phyloP scores from a whole-genome alignment of 2,888 invertebrate genomes.

The Napeogenes inachia region DNA sequence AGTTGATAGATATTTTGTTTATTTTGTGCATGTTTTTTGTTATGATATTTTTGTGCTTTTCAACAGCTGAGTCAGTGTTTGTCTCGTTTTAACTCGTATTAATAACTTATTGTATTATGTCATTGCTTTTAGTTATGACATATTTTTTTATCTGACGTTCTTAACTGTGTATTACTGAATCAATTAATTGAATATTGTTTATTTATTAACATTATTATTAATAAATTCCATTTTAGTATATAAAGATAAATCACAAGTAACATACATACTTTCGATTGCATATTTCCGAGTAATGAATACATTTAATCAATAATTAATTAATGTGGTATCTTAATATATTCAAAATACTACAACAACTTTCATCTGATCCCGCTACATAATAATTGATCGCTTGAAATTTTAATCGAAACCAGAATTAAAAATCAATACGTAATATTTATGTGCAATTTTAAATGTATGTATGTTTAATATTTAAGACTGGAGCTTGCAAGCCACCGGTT shows the following conservation, averaged over 20 bases:
- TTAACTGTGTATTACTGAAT: too few species aligned
- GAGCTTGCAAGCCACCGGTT: slow-evolving; percentile 61
- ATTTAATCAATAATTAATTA: slow-evolving; percentile 5
- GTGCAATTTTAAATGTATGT: slow-evolving; percentile 50
- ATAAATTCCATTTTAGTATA: background rate
- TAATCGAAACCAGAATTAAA: slow-evolving; percentile 47
- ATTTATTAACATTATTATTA: too few species aligned
- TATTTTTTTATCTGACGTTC: too few species aligned
- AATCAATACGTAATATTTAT: slow-evolving; percentile 55
- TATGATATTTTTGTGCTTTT: background rate
- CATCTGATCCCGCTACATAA: slow-evolving; percentile 50
- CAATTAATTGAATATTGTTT: too few species aligned
- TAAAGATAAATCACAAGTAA: slow-evolving; percentile 1
- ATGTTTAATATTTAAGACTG: slow-evolving; percentile 46
- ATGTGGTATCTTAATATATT: slow-evolving; percentile 2
- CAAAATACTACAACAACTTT: slow-evolving; percentile 33
- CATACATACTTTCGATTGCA: background rate
- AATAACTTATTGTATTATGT: too few species aligned
- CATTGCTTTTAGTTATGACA: too few species aligned
- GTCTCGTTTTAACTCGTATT: too few species aligned
- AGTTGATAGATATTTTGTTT: slow-evolving; percentile 6
- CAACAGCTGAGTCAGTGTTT: too few species aligned
- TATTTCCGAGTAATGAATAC: slow-evolving; percentile 5
- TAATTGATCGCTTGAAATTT: slow-evolving; percentile 54
- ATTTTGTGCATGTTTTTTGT: background rate